phyloP scores from a whole-genome alignment of 30 jellyfish, hydroid and myxozoan species.

The Rhopilema esculentum region DNA sequence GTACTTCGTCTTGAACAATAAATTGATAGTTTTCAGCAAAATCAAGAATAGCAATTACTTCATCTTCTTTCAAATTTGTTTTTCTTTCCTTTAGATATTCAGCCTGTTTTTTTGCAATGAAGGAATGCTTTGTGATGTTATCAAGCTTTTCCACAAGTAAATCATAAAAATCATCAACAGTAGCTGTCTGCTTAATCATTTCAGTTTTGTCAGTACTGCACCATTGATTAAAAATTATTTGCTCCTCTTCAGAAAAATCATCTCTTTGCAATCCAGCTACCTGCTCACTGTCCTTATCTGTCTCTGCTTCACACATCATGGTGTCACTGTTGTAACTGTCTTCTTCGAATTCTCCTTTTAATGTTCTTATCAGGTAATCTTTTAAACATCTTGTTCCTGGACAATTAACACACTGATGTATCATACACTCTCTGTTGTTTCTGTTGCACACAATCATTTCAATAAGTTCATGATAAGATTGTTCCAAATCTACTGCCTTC shows the following conservation, averaged over 20 bases:
- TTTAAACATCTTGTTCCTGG: constrained; percentile 34
- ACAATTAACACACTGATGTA: constrained; percentile 66
- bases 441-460: constrained; percentile 33
- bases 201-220: constrained; percentile 47
- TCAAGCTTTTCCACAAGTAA: constrained; percentile 59
- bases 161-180: constrained; percentile 53
- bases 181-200: constrained; percentile 1
- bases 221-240: constrained; percentile 62
- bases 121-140: constrained; percentile 70
- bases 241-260: neutral
- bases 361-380: constrained; percentile 1
- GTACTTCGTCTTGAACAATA: constrained; percentile 71
- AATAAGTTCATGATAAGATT: constrained; percentile 2
- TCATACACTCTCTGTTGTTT: constrained; percentile 50
- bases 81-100: constrained; percentile 44
- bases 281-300: constrained; percentile 2
- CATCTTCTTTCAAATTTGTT: constrained; percentile 28
- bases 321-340: neutral
- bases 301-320: constrained; percentile 9
- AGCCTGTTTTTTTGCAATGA: constrained; percentile 59
- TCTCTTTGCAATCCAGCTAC: neutral
- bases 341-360: constrained; percentile 14
- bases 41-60: constrained; percentile 51
- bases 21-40: constrained; percentile 72
- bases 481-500: neutral